Percentiles rank a stretch among this genome's conserved stretches.
Evolutionary conservation across 2,888 invertebrate genomes (phyloP).

Genomic region (Agrochola circellaris): DNA sequence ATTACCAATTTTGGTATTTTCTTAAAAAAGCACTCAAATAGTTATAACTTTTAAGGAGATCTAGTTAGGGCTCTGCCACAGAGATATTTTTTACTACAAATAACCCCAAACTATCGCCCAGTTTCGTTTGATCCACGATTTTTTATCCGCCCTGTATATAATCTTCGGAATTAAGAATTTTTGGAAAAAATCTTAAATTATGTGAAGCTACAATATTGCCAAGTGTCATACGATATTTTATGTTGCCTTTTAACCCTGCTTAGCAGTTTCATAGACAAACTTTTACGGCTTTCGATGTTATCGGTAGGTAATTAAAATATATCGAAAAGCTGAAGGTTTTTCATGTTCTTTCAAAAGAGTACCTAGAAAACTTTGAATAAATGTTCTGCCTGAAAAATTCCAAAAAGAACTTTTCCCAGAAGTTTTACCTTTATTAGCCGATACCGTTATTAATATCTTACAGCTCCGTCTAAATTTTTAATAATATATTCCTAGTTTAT

Average conservation of each 20-base stretch:
- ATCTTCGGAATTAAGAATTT: too few species aligned
- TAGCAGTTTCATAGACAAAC: neutral
- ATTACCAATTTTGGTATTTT: too few species aligned
- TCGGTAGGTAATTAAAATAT: constrained; percentile 24
- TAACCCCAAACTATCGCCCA: too few species aligned
- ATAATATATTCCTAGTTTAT: neutral
- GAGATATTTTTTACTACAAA: too few species aligned
- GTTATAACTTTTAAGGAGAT: too few species aligned
- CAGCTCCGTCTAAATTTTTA: neutral
- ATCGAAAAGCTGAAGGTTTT: constrained; percentile 18
- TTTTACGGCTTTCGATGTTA: neutral
- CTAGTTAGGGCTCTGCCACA: too few species aligned
- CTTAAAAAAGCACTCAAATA: too few species aligned
- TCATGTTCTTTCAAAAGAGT: constrained; percentile 20
- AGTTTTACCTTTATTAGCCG: constrained; percentile 11
- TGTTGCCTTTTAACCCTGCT: neutral
- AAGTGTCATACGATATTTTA: too few species aligned
- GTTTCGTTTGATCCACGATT: too few species aligned
- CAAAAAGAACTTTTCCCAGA: neutral
- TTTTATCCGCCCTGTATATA: too few species aligned
- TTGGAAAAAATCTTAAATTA: too few species aligned
- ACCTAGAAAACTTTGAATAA: constrained; percentile 25
- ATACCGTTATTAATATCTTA: constrained; percentile 1
- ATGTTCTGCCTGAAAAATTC: constrained; percentile 10
- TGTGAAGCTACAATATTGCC: too few species aligned